Evolutionary conservation across 2,888 invertebrate species (phyloP), one percentile per base, ranked within the genome.

Genomic region (Scelioninae gen. 1): DNA sequence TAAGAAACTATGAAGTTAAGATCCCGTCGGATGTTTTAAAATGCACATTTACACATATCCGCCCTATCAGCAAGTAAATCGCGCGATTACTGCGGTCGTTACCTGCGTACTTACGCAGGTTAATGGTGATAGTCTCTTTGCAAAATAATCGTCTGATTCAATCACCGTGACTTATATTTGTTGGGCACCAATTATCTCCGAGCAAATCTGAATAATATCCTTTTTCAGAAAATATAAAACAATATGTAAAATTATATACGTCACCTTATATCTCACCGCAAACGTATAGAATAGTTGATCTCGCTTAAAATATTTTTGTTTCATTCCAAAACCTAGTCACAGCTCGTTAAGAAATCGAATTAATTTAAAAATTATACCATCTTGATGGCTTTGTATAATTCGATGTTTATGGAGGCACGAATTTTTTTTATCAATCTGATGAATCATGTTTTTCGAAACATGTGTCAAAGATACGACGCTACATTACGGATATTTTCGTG

Each of bases 91-190:
- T 72, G 71, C 69, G 66, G 78, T 84, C 83, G 84, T 82, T 83
- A 85, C 83, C 75, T 79, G 77, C n/a, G n/a, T 83, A 75, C 83
- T 85, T 85, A 85, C 85, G 78, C 83, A 76, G 76, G 81, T 83
- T 83, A 85, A 85, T 83, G 82, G 79, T 66, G 85, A 85, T 78
- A 78, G 83, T 82, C 79, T 74, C 76, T 82, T 79, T 77, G 81
- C 83, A 66, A 72, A 81, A 56, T 85, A 85, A 79, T 77, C 63
- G 56, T 68, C 51, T 60, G 78, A 72, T 72, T 78, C 72, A 79
- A 83, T 85, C 81, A 79, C 60, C 45, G 40, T 82, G 79, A 85
- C 78, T 83, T 85, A 85, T 23, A 23, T 85, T 83, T 69, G 75
- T 78, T 71, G 47, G 75, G 9, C 38, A 45, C 66, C 56, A 77